Evolutionary conservation across 30 jellyfish, hydroid and myxozoan genomes (phyloP).

Genomic region (Phacellophora camtschatica): DNA sequence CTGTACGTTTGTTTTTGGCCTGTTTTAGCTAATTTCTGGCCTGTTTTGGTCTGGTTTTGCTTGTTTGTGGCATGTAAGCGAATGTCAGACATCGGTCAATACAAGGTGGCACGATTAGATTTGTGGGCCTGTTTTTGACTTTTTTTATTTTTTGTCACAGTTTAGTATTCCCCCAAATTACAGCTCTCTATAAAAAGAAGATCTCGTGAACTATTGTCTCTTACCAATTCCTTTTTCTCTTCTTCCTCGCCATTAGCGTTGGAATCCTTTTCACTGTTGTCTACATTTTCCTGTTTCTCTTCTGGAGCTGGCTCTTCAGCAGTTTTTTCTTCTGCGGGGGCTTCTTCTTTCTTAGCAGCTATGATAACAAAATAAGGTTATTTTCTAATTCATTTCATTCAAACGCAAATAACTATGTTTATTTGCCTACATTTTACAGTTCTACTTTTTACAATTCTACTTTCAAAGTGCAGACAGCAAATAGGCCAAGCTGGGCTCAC

Average conservation of each 20-base stretch:
- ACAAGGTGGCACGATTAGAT: not conserved
- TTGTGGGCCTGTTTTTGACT: not conserved
- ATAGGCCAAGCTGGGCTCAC: no score
- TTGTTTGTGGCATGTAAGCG: no score
- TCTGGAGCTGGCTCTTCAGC: not conserved
- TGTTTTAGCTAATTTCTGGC: no score
- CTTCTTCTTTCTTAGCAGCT: slow-evolving; percentile 47
- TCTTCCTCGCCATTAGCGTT: slow-evolving; percentile 17
- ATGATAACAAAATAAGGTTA: no score
- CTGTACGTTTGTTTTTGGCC: no score
- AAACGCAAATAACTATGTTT: no score
- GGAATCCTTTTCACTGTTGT: not conserved
- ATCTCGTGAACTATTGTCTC: not conserved
- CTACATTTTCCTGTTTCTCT: not conserved
- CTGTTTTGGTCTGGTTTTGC: no score
- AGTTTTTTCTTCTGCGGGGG: slow-evolving; percentile 18
- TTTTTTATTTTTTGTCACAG: not conserved
- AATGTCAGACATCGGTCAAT: no score
- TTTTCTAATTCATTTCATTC: no score
- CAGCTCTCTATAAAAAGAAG: not conserved
- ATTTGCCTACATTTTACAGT: no score
- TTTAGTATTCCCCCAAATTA: not conserved
- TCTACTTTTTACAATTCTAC: no score
- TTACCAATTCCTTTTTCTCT: slow-evolving; percentile 40
- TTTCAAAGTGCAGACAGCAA: no score